phyloP scores from a whole-genome alignment of 2,888 invertebrate species.

The Plagodis dolabraria region DNA sequence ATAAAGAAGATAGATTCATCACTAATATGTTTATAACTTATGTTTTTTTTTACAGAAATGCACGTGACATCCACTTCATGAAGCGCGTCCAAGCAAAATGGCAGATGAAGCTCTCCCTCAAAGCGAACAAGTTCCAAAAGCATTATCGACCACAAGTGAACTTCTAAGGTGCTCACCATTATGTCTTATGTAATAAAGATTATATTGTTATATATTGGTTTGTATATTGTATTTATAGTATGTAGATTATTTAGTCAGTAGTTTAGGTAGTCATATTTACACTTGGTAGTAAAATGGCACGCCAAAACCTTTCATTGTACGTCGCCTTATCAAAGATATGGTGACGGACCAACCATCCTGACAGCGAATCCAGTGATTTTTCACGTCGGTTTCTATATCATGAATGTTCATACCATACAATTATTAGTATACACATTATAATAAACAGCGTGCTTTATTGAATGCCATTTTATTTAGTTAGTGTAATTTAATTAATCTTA shows the following conservation, averaged over 20 bases:
- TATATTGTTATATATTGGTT: constrained; percentile 25
- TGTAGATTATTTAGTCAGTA: not conserved
- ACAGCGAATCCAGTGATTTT: too few species aligned
- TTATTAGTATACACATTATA: too few species aligned
- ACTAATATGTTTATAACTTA: not conserved
- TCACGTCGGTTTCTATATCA: too few species aligned
- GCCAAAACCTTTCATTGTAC: too few species aligned
- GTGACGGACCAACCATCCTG: too few species aligned
- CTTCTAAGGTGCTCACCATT: constrained; percentile 80
- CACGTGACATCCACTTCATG: constrained; percentile 93
- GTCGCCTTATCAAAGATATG: too few species aligned
- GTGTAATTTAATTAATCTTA: too few species aligned
- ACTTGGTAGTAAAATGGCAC: too few species aligned
- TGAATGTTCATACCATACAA: too few species aligned
- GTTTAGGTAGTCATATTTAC: not conserved
- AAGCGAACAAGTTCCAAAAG: constrained; percentile 92
- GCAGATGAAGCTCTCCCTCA: constrained; percentile 90
- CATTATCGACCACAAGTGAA: constrained; percentile 93
- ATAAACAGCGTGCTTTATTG: too few species aligned
- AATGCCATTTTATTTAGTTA: too few species aligned
- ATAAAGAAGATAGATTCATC: not conserved
- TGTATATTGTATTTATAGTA: constrained; percentile 1
- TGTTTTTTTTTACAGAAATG: constrained; percentile 84
- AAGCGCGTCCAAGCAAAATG: constrained; percentile 91
- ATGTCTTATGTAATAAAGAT: constrained; percentile 30